Evolutionary conservation across 2,113 vertebrate species (phyloP).

Genomic region (Dendrocopos noguchii): DNA sequence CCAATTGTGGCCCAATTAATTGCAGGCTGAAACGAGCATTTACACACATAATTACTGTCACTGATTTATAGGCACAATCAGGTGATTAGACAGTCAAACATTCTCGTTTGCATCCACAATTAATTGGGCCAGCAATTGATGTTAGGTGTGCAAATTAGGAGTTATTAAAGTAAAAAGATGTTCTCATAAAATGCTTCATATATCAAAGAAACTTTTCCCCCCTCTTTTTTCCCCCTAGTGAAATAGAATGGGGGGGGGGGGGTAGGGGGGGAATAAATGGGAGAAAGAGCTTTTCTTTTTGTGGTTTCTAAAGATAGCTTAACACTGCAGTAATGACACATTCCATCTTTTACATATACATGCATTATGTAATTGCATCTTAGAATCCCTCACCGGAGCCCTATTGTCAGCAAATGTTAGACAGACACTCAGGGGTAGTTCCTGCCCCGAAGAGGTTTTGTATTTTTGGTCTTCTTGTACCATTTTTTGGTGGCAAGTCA

Average conservation of each 20-base stretch:
- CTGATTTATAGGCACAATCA: slow-evolving; percentile 50
- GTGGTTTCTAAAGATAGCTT: slow-evolving; percentile 42
- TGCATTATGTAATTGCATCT: slow-evolving; percentile 39
- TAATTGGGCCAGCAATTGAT: slow-evolving; percentile 38
- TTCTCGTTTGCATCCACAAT: slow-evolving; percentile 47
- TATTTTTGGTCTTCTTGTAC: not conserved
- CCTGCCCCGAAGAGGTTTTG: not conserved
- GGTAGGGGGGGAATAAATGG: not conserved
- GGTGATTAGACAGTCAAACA: slow-evolving; percentile 46
- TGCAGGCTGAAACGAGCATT: slow-evolving; percentile 38
- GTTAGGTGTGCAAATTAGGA: slow-evolving; percentile 55
- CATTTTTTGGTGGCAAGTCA: not conserved
- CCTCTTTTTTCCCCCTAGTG: not conserved
- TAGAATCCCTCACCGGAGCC: not conserved
- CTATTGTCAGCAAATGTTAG: slow-evolving; percentile 4
- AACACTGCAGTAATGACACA: slow-evolving; percentile 57
- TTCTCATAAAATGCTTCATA: slow-evolving; percentile 27
- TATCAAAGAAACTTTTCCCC: not conserved
- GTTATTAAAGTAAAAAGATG: slow-evolving; percentile 48
- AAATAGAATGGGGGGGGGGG: not conserved
- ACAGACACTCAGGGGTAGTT: not conserved
- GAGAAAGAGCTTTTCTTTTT: slow-evolving; percentile 17
- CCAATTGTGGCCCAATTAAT: slow-evolving; percentile 54
- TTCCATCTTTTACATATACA: not conserved
- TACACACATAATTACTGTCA: slow-evolving; percentile 52